phyloP scores from a whole-genome alignment of 2,113 vertebrate genomes.

The Petrocephalus microphthalmus region DNA sequence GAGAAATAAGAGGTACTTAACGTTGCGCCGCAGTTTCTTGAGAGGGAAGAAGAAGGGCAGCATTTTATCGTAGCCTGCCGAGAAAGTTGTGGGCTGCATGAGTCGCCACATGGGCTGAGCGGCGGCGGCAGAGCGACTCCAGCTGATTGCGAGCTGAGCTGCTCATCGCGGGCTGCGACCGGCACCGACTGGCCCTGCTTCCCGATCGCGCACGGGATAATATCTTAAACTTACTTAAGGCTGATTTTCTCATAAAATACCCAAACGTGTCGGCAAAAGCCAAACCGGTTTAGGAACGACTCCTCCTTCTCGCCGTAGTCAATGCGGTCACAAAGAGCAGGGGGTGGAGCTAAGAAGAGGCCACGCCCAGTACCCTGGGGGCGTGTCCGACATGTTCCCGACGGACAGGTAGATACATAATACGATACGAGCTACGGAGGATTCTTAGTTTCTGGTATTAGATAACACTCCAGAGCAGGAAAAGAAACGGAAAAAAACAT shows the following conservation, averaged over 20 bases:
- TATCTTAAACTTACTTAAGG: not conserved
- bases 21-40: conserved; percentile 53
- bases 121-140: not conserved
- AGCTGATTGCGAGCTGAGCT: not conserved
- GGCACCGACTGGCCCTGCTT: not conserved
- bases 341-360: not conserved
- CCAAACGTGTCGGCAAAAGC: not conserved
- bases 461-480: too few relatives aligned
- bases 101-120: not conserved
- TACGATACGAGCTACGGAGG: too few relatives aligned
- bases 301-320: not conserved
- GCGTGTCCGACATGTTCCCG: not conserved
- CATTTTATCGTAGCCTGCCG: conserved; percentile 29
- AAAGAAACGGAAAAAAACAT: too few relatives aligned
- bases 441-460: too few relatives aligned
- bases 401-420: not conserved
- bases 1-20: conserved; percentile 40
- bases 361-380: not conserved
- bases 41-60: conserved; percentile 44
- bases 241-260: not conserved
- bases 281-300: not conserved
- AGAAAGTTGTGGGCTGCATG: not conserved
- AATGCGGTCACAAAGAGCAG: not conserved
- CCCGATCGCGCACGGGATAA: not conserved
- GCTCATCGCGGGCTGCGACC: not conserved